phyloP scores from a whole-genome alignment of 2,113 vertebrate species.

The Gymnocephalus cernua region DNA sequence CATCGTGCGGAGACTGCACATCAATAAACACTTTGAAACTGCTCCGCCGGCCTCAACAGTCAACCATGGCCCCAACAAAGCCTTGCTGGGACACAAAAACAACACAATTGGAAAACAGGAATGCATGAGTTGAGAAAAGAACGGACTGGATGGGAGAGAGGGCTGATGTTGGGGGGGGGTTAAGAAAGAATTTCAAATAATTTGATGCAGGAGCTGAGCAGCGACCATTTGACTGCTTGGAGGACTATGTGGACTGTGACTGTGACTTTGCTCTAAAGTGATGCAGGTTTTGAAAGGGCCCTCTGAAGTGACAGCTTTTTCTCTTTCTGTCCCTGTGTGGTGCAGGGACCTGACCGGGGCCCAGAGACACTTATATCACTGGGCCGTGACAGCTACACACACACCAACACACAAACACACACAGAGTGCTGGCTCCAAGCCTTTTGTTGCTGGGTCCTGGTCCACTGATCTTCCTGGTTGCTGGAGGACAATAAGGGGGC shows the following conservation, averaged over 20 bases:
- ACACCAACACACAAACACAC: constrained; percentile 65
- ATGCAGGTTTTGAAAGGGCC: constrained; percentile 82
- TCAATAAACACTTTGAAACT: constrained; percentile 72
- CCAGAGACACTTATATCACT: constrained; percentile 85
- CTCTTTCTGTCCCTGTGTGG: constrained; percentile 71
- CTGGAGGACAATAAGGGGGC: constrained; percentile 85
- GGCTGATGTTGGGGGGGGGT: constrained; percentile 37
- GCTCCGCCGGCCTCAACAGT: constrained; percentile 42
- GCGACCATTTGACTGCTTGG: constrained; percentile 82
- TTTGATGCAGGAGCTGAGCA: constrained; percentile 81
- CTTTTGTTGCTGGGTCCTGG: constrained; percentile 72
- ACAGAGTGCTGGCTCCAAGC: constrained; percentile 64
- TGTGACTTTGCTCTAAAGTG: constrained; percentile 81
- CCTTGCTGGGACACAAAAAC: constrained; percentile 71
- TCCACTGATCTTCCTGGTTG: constrained; percentile 82
- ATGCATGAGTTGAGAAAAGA: constrained; percentile 79
- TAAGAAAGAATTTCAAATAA: constrained; percentile 67
- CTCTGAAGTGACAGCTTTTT: constrained; percentile 87
- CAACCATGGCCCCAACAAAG: constrained; percentile 64
- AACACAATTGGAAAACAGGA: constrained; percentile 85
- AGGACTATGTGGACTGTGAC: constrained; percentile 84
- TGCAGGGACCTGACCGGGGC: constrained; percentile 71
- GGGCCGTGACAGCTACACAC: constrained; percentile 85
- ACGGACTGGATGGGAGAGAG: constrained; percentile 34
- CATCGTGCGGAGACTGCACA: constrained; percentile 62